Evolutionary conservation across 2,888 invertebrate genomes (phyloP).

Genomic region (Polymixis flavicincta): DNA sequence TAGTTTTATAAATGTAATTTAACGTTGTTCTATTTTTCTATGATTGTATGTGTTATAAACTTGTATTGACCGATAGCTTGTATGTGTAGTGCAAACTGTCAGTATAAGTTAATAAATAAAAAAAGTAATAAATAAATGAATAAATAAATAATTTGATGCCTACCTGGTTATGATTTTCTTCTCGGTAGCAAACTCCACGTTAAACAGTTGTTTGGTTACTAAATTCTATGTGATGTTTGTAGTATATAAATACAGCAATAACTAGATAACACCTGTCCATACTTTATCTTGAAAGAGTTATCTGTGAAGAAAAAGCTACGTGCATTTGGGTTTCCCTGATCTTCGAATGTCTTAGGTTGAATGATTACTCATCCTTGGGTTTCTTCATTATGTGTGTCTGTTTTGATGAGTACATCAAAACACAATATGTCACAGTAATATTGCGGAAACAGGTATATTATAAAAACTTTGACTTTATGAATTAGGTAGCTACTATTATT

Average conservation of each 20-base stretch:
- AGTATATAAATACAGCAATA: constrained; percentile 65
- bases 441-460: neutral
- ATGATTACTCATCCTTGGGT: constrained; percentile 60
- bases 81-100: too few relatives aligned
- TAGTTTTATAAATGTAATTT: too few relatives aligned
- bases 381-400: constrained; percentile 21
- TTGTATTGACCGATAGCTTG: too few relatives aligned
- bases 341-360: constrained; percentile 63
- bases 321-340: constrained; percentile 70
- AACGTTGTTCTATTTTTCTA: too few relatives aligned
- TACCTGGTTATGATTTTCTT: constrained; percentile 38
- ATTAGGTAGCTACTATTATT: neutral
- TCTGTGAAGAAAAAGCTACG: constrained; percentile 66
- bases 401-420: constrained; percentile 18
- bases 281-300: constrained; percentile 73
- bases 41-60: too few relatives aligned
- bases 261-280: constrained; percentile 63
- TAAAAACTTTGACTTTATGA: neutral
- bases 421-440: neutral
- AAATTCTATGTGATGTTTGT: constrained; percentile 38
- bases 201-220: constrained; percentile 58
- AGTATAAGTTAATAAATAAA: too few relatives aligned
- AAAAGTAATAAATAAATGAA: too few relatives aligned
- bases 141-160: too few relatives aligned
- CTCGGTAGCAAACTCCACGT: constrained; percentile 44